Evolutionary conservation across 2,113 vertebrate species (phyloP).

Genomic region (Tiliqua scincoides): DNA sequence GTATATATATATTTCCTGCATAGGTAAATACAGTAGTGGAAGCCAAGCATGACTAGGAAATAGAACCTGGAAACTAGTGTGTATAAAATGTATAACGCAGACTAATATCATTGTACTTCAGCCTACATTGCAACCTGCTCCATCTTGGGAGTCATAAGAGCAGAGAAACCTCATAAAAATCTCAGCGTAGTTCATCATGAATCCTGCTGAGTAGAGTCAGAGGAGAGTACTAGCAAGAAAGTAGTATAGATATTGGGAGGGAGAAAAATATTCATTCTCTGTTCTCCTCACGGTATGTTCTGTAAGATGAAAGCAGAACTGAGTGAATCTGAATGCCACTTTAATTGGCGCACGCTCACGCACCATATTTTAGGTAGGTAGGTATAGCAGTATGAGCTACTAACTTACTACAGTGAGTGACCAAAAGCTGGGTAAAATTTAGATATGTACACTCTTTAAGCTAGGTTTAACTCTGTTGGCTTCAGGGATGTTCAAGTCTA

Average conservation of each 20-base stretch:
- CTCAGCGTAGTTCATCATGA: neutral
- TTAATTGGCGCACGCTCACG: neutral
- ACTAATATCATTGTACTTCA: neutral
- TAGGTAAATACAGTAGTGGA: neutral
- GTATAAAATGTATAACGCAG: neutral
- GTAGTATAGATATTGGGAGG: neutral
- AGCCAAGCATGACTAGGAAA: neutral
- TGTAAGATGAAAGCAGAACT: conserved; percentile 3
- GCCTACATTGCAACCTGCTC: neutral
- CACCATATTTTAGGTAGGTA: neutral
- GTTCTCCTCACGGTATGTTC: neutral
- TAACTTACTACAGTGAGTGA: neutral
- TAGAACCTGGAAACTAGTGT: neutral
- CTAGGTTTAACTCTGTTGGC: neutral
- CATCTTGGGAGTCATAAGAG: neutral
- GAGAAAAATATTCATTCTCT: neutral
- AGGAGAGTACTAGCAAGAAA: neutral
- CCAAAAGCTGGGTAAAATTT: neutral
- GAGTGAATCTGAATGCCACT: neutral
- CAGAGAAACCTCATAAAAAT: neutral
- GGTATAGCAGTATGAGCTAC: neutral
- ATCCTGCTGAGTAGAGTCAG: neutral
- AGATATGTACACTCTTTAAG: neutral
- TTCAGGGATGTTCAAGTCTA: neutral
- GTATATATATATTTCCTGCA: neutral